These are phyloP conservation scores for Drosophila fuyamai DNA, from an alignment of 1,140 invertebrate genomes.

Conservation along the genomic window DNA sequence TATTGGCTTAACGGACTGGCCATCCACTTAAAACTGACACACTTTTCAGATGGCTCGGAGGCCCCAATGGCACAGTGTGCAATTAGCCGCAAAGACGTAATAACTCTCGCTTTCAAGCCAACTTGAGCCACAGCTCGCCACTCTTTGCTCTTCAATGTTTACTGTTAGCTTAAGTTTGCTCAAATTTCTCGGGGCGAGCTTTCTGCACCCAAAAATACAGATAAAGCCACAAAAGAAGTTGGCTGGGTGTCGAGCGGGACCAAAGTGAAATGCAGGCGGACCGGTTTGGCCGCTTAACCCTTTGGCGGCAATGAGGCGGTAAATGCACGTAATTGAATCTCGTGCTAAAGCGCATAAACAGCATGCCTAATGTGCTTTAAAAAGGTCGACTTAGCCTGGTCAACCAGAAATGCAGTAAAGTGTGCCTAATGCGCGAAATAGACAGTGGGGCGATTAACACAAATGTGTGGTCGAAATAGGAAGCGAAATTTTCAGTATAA, in stretches of 20 bases:
- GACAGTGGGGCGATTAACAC: slow-evolving; percentile 11
- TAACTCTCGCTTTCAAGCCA: slow-evolving; percentile 75
- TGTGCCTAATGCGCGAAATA: slow-evolving; percentile 22
- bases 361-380: slow-evolving; percentile 50
- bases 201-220: slow-evolving; percentile 56
- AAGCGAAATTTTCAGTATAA: too few relatives aligned
- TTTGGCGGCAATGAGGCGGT: slow-evolving; percentile 55
- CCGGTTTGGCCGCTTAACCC: slow-evolving; percentile 61
- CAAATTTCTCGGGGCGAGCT: slow-evolving; percentile 52
- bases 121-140: slow-evolving; percentile 16
- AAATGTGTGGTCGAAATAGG: not conserved
- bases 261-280: slow-evolving; percentile 71
- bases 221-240: slow-evolving; percentile 26
- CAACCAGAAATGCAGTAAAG: slow-evolving; percentile 36
- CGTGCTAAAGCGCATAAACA: slow-evolving; percentile 46
- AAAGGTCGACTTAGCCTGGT: slow-evolving; percentile 20
- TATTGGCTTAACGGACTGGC: slow-evolving; percentile 48
- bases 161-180: slow-evolving; percentile 43
- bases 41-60: slow-evolving; percentile 29
- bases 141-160: slow-evolving; percentile 30
- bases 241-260: not conserved
- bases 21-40: slow-evolving; percentile 57
- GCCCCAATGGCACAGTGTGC: slow-evolving; percentile 22
- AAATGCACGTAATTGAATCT: slow-evolving; percentile 65
- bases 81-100: slow-evolving; percentile 74